These are phyloP conservation scores for Noctua pronuba DNA, from an alignment of 2,888 invertebrate species.

Conservation along the genomic window DNA sequence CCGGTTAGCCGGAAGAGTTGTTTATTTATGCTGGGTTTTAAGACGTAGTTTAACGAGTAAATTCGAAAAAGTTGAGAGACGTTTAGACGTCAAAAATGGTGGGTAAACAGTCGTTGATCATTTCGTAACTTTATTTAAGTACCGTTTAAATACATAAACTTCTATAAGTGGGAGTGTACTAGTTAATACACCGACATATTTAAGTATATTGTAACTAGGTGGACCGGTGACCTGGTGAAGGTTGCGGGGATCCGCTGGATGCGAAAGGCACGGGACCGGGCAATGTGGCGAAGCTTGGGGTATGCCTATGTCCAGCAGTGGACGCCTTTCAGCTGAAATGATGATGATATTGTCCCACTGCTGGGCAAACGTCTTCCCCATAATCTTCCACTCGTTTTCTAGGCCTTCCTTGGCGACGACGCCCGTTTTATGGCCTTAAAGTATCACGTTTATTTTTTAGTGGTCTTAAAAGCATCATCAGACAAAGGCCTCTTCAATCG, in stretches of 20 bases:
- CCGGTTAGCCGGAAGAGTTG: not conserved
- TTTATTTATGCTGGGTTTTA: slow-evolving; percentile 27
- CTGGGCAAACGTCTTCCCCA: not conserved
- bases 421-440: not conserved
- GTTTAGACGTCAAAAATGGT: not conserved
- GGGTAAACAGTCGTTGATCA: not conserved
- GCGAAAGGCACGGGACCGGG: too few species aligned
- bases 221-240: too few species aligned
- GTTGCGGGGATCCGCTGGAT: too few species aligned
- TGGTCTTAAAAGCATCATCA: too few species aligned
- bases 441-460: not conserved
- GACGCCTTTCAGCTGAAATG: too few species aligned
- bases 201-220: too few species aligned
- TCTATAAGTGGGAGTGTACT: not conserved
- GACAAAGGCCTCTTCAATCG: too few species aligned
- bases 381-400: not conserved
- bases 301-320: too few species aligned
- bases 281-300: too few species aligned
- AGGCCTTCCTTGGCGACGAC: not conserved
- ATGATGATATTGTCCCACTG: not conserved
- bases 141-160: not conserved
- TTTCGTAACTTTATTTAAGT: not conserved
- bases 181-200: not conserved
- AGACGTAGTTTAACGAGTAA: not conserved
- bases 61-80: not conserved